Percentiles rank a stretch among this genome's conserved stretches.
These are phyloP conservation scores for Rallus limicola DNA, from an alignment of 2,113 vertebrate species.

Conservation along the genomic window DNA sequence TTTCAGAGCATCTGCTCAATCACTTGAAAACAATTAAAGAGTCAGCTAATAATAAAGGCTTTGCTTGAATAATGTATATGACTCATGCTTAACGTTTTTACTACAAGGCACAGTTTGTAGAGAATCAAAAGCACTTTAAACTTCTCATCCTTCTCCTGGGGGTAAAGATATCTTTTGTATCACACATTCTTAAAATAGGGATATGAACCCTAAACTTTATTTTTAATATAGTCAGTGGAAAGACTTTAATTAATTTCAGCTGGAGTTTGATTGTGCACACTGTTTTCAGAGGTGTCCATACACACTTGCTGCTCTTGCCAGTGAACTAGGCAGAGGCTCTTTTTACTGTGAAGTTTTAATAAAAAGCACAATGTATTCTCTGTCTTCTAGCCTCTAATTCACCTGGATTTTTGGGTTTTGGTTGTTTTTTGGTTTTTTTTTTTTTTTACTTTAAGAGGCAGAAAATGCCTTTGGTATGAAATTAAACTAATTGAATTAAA, in stretches of 20 bases:
- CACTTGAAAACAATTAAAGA: background rate
- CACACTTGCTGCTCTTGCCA: background rate
- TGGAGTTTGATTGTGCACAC: background rate
- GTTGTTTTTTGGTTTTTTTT: background rate
- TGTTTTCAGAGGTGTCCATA: background rate
- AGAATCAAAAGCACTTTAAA: conserved; percentile 1
- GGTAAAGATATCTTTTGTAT: background rate
- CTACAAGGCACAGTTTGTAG: background rate
- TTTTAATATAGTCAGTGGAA: background rate
- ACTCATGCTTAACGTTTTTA: background rate
- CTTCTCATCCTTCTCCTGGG: background rate
- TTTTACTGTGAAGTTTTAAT: background rate
- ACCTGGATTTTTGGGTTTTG: background rate
- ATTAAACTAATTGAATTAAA: background rate
- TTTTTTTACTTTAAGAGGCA: background rate
- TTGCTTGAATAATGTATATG: background rate
- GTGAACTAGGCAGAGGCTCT: background rate
- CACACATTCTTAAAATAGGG: background rate
- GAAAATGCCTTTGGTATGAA: background rate
- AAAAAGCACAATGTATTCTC: background rate
- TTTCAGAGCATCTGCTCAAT: conserved; percentile 1
- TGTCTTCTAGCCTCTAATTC: background rate
- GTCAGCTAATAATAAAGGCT: conserved; percentile 5
- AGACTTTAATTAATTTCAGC: background rate
- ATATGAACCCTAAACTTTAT: background rate